Evolutionary conservation across 2,113 vertebrate genomes (phyloP).

Genomic region (Anhinga rufa): DNA sequence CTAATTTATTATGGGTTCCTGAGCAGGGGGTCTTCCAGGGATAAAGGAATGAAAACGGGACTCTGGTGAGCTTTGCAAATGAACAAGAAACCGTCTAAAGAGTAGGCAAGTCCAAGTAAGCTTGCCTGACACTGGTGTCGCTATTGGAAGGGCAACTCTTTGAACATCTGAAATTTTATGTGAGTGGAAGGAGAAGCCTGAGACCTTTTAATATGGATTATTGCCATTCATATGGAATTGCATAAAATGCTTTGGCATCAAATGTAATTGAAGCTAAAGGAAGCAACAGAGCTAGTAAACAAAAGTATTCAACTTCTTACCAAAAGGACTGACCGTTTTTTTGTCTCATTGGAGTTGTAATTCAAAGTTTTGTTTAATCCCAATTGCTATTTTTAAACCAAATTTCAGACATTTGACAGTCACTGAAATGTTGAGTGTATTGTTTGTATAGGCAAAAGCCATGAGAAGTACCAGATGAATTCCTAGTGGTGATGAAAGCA

Average conservation of each 20-base stretch:
- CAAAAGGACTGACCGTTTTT: neutral
- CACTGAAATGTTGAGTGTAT: neutral
- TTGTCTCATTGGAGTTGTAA: neutral
- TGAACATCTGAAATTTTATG: neutral
- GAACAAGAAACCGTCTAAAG: neutral
- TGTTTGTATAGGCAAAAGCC: neutral
- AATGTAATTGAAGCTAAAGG: neutral
- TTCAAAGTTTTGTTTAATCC: neutral
- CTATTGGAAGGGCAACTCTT: neutral
- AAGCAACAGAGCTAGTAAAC: neutral
- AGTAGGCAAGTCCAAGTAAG: neutral
- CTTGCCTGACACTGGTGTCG: neutral
- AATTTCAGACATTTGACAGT: neutral
- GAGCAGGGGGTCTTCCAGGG: neutral
- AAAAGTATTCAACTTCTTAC: neutral
- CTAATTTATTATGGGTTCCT: neutral
- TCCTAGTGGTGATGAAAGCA: neutral
- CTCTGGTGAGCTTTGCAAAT: neutral
- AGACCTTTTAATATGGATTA: neutral
- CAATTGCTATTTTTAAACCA: neutral
- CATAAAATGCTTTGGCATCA: neutral
- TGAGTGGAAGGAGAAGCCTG: neutral
- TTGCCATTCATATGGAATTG: neutral
- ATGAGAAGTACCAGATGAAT: neutral
- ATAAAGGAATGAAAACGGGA: neutral